These are phyloP conservation scores for Serranus cabrilla DNA, from an alignment of 2,797 vertebrate species.

Conservation along the genomic window DNA sequence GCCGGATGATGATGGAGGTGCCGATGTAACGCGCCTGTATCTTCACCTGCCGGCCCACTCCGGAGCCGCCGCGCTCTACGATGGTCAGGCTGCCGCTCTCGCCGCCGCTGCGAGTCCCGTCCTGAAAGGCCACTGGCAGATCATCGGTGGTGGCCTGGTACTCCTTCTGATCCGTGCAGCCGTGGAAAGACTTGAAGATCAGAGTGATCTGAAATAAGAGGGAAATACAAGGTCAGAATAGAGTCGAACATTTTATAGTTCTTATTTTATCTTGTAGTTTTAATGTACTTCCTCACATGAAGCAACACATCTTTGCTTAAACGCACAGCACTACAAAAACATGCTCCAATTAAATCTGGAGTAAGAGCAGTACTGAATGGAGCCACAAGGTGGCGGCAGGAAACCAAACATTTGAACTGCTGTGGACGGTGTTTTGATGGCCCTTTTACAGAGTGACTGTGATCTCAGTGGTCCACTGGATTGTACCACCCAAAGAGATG, in stretches of 20 bases:
- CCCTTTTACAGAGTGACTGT: neutral
- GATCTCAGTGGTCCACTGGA: conserved; percentile 12
- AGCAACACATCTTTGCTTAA: neutral
- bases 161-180: conserved; percentile 90
- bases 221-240: neutral
- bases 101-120: conserved; percentile 84
- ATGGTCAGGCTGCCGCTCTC: conserved; percentile 86
- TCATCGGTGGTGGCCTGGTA: conserved; percentile 90
- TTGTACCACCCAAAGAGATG: conserved; percentile 18
- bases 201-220: conserved; percentile 85
- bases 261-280: neutral
- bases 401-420: conserved; percentile 47
- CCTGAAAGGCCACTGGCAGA: conserved; percentile 87
- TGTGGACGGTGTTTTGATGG: neutral
- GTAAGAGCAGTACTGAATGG: conserved; percentile 27
- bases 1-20: conserved; percentile 87
- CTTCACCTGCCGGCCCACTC: conserved; percentile 83
- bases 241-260: neutral
- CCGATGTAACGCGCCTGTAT: conserved; percentile 89
- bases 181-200: conserved; percentile 89
- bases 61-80: conserved; percentile 76
- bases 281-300: neutral
- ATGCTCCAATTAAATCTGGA: neutral
- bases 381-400: conserved; percentile 83
- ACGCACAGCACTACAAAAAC: neutral